phyloP scores from a whole-genome alignment of 2,888 invertebrate genomes.

The Glyphotaelius pellucidus region DNA sequence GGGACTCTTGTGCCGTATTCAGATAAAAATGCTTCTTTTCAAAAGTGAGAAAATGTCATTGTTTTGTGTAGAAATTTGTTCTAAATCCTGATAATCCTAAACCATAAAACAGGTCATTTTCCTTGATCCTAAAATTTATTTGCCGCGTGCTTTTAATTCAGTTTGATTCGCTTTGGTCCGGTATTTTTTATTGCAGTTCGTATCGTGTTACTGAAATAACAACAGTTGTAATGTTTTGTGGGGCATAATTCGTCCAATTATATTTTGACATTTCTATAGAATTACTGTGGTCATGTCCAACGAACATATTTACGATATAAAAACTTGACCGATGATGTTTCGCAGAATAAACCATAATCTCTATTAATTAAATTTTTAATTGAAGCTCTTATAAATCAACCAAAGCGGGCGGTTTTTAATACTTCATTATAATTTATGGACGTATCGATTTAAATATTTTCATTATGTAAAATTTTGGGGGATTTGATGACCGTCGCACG shows the following conservation, averaged over 20 bases:
- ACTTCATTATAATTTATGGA: too few relatives aligned
- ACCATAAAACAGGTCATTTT: not conserved
- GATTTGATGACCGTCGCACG: too few relatives aligned
- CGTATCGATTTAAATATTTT: too few relatives aligned
- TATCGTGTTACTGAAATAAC: not conserved
- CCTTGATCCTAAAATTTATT: not conserved
- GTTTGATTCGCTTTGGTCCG: not conserved
- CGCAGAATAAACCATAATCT: not conserved
- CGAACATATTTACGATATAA: not conserved
- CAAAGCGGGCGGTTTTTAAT: too few relatives aligned
- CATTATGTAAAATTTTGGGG: too few relatives aligned
- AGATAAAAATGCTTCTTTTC: too few relatives aligned
- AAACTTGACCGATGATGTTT: not conserved
- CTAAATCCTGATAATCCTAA: too few relatives aligned
- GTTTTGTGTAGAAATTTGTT: too few relatives aligned
- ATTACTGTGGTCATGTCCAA: not conserved
- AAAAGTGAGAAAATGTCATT: too few relatives aligned
- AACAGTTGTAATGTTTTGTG: not conserved
- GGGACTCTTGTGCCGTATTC: too few relatives aligned
- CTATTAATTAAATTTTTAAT: too few relatives aligned
- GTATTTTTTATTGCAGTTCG: not conserved
- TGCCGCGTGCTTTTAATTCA: not conserved
- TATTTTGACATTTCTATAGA: slow-evolving; percentile 1
- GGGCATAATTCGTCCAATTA: slow-evolving; percentile 8
- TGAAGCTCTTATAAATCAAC: too few relatives aligned